Evolutionary conservation across 2,113 vertebrate genomes (phyloP).

Genomic region (Desmodus rotundus): DNA sequence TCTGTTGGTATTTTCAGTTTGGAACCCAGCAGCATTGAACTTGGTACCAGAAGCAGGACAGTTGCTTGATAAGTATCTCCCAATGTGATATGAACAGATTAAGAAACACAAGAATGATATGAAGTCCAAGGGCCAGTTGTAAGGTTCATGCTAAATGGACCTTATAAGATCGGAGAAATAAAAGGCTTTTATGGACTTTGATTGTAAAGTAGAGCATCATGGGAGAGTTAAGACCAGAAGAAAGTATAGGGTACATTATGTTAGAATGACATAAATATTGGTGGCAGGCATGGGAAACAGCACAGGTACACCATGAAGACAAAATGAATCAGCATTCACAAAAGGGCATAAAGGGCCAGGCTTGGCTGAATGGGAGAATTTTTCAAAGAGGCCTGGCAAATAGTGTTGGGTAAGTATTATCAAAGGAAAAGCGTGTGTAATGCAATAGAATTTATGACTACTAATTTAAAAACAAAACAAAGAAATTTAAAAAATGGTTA

Average conservation of each 20-base stretch:
- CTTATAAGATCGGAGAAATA: neutral
- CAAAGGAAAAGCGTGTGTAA: neutral
- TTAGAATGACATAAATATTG: neutral
- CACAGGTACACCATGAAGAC: neutral
- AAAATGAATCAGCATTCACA: neutral
- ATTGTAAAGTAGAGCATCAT: neutral
- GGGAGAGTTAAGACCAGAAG: neutral
- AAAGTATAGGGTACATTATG: neutral
- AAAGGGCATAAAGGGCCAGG: neutral
- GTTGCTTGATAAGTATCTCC: neutral
- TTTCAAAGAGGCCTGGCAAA: neutral
- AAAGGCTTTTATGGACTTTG: neutral
- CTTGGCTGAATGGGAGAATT: neutral
- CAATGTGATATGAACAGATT: neutral
- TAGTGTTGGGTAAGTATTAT: neutral
- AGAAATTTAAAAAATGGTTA: neutral
- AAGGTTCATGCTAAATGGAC: neutral
- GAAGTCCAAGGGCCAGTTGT: neutral
- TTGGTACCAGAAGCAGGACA: neutral
- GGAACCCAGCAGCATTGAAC: neutral
- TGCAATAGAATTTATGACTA: neutral
- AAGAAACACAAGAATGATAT: neutral
- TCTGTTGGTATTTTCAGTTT: neutral
- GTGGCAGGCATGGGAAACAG: neutral
- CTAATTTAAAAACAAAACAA: no score